Conservation (phyloP, 2,797 vertebrate genomes). For the Peromyscus attwateri region DNA sequence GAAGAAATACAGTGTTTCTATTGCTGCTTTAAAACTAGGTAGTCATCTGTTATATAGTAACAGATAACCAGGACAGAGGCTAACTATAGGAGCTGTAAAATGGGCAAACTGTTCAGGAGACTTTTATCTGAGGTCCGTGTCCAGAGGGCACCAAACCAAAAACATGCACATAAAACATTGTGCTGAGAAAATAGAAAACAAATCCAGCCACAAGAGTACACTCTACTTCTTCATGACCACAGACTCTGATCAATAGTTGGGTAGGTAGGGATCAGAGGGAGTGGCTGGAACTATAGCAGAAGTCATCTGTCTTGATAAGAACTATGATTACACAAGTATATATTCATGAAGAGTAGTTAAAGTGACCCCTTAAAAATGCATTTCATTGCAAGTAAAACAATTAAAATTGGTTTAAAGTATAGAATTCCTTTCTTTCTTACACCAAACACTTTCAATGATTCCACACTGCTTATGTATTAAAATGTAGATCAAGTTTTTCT, state of each 20-base stretch:
- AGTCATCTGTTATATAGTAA: neutral
- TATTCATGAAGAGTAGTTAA: neutral
- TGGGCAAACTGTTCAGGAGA: neutral
- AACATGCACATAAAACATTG: neutral
- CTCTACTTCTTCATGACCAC: neutral
- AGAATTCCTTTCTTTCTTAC: neutral
- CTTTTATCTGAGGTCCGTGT: neutral
- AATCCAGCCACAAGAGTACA: neutral
- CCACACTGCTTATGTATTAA: neutral
- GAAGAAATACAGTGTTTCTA: neutral
- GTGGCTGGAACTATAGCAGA: neutral
- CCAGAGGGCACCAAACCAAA: neutral
- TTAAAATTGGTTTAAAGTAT: neutral
- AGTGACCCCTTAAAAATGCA: neutral
- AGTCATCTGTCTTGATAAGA: neutral
- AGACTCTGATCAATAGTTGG: neutral
- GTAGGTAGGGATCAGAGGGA: neutral
- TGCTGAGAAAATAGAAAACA: neutral
- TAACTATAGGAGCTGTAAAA: neutral
- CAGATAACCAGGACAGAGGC: neutral
- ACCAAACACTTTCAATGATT: neutral
- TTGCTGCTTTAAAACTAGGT: neutral
- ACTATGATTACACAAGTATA: neutral
- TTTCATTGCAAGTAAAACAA: neutral
- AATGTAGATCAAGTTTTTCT: slow-evolving; percentile 14